A percentile compares a stretch with the other conserved stretches of the same genome.
phyloP scores from a whole-genome alignment of 2,888 invertebrate genomes.

The Yponomeuta evonymella region DNA sequence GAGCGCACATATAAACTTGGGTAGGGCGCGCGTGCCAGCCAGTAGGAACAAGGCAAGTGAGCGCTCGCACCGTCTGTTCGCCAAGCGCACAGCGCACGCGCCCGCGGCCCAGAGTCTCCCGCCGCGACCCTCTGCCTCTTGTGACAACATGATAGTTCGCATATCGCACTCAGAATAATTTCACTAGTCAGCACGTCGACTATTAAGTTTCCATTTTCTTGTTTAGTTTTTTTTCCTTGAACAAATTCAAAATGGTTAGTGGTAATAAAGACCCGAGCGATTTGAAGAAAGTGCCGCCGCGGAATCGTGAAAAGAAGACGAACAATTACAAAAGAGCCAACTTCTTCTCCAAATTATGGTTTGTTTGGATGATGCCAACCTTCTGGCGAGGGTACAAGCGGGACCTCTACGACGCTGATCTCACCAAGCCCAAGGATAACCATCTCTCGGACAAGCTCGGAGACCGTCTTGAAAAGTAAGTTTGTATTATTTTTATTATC shows the following conservation, averaged over 20 bases:
- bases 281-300: conserved; percentile 61
- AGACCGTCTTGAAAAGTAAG: conserved; percentile 78
- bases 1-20: conserved; percentile 33
- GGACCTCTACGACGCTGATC: conserved; percentile 80
- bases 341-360: conserved; percentile 62
- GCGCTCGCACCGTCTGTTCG: conserved; percentile 50
- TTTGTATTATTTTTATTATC: conserved; percentile 23
- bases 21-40: conserved; percentile 49
- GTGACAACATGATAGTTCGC: conserved; percentile 45
- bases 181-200: conserved; percentile 32
- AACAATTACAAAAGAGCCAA: conserved; percentile 66
- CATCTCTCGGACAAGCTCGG: conserved; percentile 80
- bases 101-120: conserved; percentile 38
- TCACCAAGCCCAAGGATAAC: conserved; percentile 80
- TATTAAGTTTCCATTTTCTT: conserved; percentile 15
- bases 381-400: conserved; percentile 78
- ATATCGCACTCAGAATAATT: conserved; percentile 34
- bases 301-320: conserved; percentile 65
- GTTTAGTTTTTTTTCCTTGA: conserved; percentile 4
- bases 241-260: conserved; percentile 60
- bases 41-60: conserved; percentile 51
- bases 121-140: conserved; percentile 32
- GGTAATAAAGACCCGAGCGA: conserved; percentile 63
- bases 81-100: conserved; percentile 52
- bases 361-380: conserved; percentile 73